phyloP scores from a whole-genome alignment of 2,113 vertebrate species.

The Limanda limanda region DNA sequence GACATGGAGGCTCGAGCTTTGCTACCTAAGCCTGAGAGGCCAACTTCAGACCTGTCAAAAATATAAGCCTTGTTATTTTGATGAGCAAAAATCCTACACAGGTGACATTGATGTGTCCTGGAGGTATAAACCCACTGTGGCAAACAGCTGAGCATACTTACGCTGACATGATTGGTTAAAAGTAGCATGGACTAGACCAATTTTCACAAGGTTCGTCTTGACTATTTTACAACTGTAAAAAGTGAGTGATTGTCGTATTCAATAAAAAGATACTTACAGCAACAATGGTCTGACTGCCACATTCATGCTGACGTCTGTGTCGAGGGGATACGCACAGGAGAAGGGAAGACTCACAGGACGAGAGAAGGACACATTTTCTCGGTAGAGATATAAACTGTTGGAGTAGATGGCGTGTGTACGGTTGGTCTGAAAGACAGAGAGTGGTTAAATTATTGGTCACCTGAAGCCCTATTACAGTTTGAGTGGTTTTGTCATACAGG shows the following conservation, averaged over 20 bases:
- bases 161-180: too few relatives aligned
- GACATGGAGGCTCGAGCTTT: conserved; percentile 56
- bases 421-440: too few relatives aligned
- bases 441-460: background rate
- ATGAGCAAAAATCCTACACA: background rate
- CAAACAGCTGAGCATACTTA: too few relatives aligned
- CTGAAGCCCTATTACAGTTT: background rate
- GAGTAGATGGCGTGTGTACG: too few relatives aligned
- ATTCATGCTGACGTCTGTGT: conserved; percentile 40
- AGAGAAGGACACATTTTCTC: too few relatives aligned
- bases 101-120: too few relatives aligned
- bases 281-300: conserved; percentile 53
- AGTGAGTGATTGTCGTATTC: background rate
- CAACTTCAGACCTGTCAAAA: conserved; percentile 42
- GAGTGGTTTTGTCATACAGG: background rate
- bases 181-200: too few relatives aligned
- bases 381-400: too few relatives aligned
- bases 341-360: too few relatives aligned
- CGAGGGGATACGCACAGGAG: conserved; percentile 40
- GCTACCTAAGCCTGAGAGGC: conserved; percentile 32
- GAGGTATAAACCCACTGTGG: too few relatives aligned
- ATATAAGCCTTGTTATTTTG: background rate
- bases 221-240: background rate
- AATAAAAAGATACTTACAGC: conserved; percentile 44
- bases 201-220: background rate